Percentiles rank a stretch among this genome's conserved stretches.
Conservation (phyloP, 2,797 vertebrate genomes). For the Lacerta viridis region DNA sequence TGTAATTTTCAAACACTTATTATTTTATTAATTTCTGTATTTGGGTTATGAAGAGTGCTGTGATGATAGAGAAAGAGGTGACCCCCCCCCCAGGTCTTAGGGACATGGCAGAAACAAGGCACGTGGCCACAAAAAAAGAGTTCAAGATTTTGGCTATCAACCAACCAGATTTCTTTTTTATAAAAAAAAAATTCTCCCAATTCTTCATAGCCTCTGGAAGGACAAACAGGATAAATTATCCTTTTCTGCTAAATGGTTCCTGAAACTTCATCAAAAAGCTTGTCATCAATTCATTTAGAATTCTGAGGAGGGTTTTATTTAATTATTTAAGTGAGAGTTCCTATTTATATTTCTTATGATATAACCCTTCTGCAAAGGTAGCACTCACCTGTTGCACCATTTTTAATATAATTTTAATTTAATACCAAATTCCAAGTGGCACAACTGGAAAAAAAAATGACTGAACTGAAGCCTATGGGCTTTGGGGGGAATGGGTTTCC, state of each 20-base stretch:
- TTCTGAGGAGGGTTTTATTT: conserved; percentile 35
- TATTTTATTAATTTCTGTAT: conserved; percentile 48
- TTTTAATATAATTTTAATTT: conserved; percentile 8
- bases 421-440: background rate
- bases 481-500: background rate
- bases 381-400: background rate
- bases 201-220: background rate
- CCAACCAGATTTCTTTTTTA: background rate
- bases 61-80: conserved; percentile 33
- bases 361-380: background rate
- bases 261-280: conserved; percentile 37
- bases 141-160: conserved; percentile 14
- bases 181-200: conserved; percentile 22
- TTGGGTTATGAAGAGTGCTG: conserved; percentile 54
- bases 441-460: background rate
- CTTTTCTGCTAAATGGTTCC: conserved; percentile 15
- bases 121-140: background rate
- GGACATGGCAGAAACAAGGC: conserved; percentile 43
- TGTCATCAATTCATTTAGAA: conserved; percentile 22
- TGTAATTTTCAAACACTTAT: conserved; percentile 42
- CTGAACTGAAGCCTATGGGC: background rate
- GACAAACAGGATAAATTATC: conserved; percentile 15
- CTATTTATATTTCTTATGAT: conserved; percentile 3
- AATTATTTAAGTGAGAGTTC: conserved; percentile 36
- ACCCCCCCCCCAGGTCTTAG: conserved; percentile 40